Conservation (phyloP, 2,888 invertebrate genomes). For the Zeuzera pyrina region DNA sequence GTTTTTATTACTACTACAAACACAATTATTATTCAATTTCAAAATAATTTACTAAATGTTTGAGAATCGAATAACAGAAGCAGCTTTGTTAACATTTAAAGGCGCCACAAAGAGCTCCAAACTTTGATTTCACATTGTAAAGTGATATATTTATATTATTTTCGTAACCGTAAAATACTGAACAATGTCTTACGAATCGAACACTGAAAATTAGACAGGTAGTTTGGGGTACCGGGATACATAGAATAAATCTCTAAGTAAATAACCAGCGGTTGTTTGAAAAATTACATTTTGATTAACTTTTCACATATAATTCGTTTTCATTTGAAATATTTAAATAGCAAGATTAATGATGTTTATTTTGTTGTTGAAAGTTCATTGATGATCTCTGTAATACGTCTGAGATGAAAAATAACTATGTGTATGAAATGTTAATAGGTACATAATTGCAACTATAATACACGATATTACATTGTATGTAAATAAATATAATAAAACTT, state of each 20-base stretch:
- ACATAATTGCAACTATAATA: too few relatives aligned
- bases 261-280: constrained; percentile 38
- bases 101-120: constrained; percentile 61
- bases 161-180: constrained; percentile 38
- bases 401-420: too few relatives aligned
- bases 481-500: too few relatives aligned
- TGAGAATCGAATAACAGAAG: too few relatives aligned
- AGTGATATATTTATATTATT: constrained; percentile 70
- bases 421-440: too few relatives aligned
- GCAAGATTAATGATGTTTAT: constrained; percentile 39
- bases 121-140: constrained; percentile 55
- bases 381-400: neutral
- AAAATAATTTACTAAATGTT: too few relatives aligned
- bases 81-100: constrained; percentile 51
- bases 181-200: constrained; percentile 48
- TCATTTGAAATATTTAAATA: constrained; percentile 18
- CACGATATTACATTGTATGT: too few relatives aligned
- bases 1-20: too few relatives aligned
- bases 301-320: constrained; percentile 14
- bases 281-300: constrained; percentile 61
- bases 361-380: constrained; percentile 16
- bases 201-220: constrained; percentile 21
- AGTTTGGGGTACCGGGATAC: constrained; percentile 26
- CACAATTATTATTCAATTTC: too few relatives aligned
- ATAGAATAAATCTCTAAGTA: constrained; percentile 21